Base-by-base conservation (phyloP, 1,140 invertebrate species). In the Adelges cooleyi region DNA sequence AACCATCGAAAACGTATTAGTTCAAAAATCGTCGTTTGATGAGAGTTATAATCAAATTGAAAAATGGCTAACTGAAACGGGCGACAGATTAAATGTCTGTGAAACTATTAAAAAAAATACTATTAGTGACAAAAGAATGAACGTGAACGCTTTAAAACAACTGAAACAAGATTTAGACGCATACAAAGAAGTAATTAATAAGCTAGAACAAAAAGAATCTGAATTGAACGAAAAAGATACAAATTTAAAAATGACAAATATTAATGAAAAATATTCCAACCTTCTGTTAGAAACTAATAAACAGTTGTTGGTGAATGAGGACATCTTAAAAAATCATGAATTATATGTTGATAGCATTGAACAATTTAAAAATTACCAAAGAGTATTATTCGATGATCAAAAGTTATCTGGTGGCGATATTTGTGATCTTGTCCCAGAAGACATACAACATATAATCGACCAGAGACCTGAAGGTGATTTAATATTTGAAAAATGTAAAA, bases 21-120 rank as follows among this genome's bases (percentile, higher is more conserved):
- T 92, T 72, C 87, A 93, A 69, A 81, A 89, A 72, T 89, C 89
- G 6, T 92, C 89, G 1, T 91, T 94, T 72, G 90, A 95, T 72
- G 91, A 94, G 71, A 92, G 87, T 68, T 87, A 87, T 69, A 82
- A 82, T 53, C 88, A 92, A 77, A 74, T 80, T 48, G 83, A 84
- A 68, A 82, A 85, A 71, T 94, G 90, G 86, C 79, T 94, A 8
- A 78, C 80, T 36, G 87, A 92, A 67, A 80, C 81, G 1, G 81
- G 50, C 15, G 44, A 85, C 71, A 78, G 80, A 25, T 86, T 88
- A 74, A 75, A 87, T 11, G 80, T 82, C 1, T 80, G 81, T 40
- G 81, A 82, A 53, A 79, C 82, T 51, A 82, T 86, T 68, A 75
- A 90, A 0, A 80, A 87, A 69, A 80, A 87, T 23, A 90, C 84